phyloP scores from a whole-genome alignment of 1,140 invertebrate genomes.

The Grapholita molesta region DNA sequence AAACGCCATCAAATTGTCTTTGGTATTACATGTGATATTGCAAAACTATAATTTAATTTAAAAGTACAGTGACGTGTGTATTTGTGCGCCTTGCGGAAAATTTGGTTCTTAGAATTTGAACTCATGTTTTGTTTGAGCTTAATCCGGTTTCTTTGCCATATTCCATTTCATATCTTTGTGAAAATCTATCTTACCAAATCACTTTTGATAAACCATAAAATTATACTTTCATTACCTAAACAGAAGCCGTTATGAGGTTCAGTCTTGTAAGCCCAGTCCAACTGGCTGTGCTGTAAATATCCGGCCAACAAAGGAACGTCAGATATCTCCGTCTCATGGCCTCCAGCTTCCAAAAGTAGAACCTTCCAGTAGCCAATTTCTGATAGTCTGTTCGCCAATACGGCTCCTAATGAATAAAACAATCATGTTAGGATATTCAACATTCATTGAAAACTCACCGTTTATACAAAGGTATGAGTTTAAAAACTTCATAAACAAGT shows the following conservation, averaged over 20 bases:
- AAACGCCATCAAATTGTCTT: too few relatives aligned
- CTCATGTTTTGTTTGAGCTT: too few relatives aligned
- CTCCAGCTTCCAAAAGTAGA: slow-evolving; percentile 93
- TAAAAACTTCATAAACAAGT: neutral
- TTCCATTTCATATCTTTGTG: too few relatives aligned
- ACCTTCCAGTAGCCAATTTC: slow-evolving; percentile 91
- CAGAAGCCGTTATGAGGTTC: slow-evolving; percentile 91
- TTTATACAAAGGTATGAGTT: neutral
- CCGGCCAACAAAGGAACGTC: slow-evolving; percentile 93
- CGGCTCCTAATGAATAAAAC: slow-evolving; percentile 85
- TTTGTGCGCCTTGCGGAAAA: too few relatives aligned
- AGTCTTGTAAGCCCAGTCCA: slow-evolving; percentile 96
- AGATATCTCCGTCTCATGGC: slow-evolving; percentile 93
- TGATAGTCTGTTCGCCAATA: slow-evolving; percentile 91
- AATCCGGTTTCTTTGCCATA: neutral
- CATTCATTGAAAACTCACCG: neutral
- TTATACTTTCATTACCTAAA: slow-evolving; percentile 79
- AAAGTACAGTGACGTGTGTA: too few relatives aligned
- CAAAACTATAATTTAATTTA: too few relatives aligned
- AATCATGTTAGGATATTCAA: slow-evolving; percentile 18
- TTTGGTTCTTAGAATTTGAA: too few relatives aligned
- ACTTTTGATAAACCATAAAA: neutral
- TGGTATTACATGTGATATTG: too few relatives aligned
- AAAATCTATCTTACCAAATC: too few relatives aligned
- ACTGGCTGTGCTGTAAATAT: slow-evolving; percentile 90